Evolutionary conservation across 2,113 vertebrate species (phyloP).

Genomic region (Edolisoma coerulescens): DNA sequence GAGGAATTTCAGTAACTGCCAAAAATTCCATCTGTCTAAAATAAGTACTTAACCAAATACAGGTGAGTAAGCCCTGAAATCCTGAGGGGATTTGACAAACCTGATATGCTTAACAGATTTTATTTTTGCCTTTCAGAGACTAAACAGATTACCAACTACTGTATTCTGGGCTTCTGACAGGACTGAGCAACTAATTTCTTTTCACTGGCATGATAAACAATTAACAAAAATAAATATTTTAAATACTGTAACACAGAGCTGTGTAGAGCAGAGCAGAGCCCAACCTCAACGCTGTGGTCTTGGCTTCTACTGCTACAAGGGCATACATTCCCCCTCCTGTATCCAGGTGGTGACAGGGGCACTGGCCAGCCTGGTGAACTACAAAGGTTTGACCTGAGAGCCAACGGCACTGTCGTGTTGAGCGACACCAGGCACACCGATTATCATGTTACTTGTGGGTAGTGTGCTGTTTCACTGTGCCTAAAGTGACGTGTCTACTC

Average conservation of each 20-base stretch:
- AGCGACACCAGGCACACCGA: not conserved
- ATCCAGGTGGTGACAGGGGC: not conserved
- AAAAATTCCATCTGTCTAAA: conserved; percentile 39
- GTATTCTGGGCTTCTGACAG: not conserved
- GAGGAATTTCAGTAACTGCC: conserved; percentile 22
- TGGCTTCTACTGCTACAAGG: not conserved
- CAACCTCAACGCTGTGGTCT: not conserved
- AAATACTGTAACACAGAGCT: not conserved
- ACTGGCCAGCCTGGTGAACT: not conserved
- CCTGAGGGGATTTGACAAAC: not conserved
- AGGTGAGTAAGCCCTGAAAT: conserved; percentile 20
- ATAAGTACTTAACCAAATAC: conserved; percentile 17
- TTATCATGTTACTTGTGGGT: not conserved
- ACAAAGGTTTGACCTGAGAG: not conserved
- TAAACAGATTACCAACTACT: not conserved
- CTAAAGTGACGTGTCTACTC: accelerated
- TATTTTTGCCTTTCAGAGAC: not conserved
- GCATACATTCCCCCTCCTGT: not conserved
- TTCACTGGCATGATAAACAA: not conserved
- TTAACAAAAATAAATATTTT: not conserved
- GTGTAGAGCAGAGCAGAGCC: not conserved
- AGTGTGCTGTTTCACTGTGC: not conserved
- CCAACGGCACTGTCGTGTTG: accelerated
- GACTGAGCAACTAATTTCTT: not conserved
- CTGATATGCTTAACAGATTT: conserved; percentile 11